Conservation (phyloP, 1,140 invertebrate species). For the Diuraphis noxia region DNA sequence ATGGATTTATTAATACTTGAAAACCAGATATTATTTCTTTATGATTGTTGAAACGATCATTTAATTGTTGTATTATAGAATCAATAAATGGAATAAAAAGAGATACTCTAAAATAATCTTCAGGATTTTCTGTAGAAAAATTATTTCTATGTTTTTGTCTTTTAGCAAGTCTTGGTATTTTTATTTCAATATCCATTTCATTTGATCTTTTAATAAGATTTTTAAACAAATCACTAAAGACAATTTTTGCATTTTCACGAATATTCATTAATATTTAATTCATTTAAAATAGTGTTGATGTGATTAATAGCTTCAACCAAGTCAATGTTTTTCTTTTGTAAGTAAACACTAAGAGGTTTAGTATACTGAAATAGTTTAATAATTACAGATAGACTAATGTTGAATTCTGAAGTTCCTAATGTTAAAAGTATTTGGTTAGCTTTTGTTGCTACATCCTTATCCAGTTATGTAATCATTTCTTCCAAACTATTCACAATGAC, state of each 20-base stretch:
- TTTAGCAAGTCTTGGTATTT: neutral
- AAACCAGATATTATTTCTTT: slow-evolving; percentile 10
- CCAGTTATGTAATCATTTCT: neutral
- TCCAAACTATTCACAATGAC: slow-evolving; percentile 3
- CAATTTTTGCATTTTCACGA: neutral
- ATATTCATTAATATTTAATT: slow-evolving; percentile 14
- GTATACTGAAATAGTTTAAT: neutral
- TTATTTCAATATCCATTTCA: neutral
- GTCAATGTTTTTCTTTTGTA: neutral
- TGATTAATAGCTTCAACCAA: neutral
- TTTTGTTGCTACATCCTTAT: neutral
- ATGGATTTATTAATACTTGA: neutral
- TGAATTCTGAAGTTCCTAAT: neutral
- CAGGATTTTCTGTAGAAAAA: neutral
- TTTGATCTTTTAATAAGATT: neutral
- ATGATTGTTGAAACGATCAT: neutral
- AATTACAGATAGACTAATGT: neutral
- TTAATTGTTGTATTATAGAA: neutral
- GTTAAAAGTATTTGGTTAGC: slow-evolving; percentile 12
- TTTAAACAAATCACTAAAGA: neutral
- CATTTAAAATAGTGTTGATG: neutral
- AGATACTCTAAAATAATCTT: neutral
- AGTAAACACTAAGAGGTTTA: neutral
- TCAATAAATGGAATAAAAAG: slow-evolving; percentile 22
- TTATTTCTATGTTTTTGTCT: neutral